These are phyloP conservation scores for Rhodinocichla rosea DNA, from an alignment of 2,113 vertebrate species.

Conservation along the genomic window DNA sequence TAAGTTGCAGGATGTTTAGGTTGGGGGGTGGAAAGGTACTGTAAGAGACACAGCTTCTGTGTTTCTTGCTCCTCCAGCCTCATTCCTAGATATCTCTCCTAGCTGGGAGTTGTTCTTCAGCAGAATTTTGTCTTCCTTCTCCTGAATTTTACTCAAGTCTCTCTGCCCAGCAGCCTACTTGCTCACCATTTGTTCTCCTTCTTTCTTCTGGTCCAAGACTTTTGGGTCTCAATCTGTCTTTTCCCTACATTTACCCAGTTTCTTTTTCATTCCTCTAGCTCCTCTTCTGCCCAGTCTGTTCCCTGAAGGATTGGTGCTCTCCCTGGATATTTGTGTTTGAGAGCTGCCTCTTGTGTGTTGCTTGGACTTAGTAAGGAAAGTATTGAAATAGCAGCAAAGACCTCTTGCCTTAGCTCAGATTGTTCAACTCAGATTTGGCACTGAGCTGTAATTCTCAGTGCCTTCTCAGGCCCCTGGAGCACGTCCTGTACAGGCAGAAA, in stretches of 20 bases:
- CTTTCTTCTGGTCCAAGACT: neutral
- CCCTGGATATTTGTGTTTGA: neutral
- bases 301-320: neutral
- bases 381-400: neutral
- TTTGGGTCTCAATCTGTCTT: neutral
- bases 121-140: neutral
- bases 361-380: neutral
- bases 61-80: neutral
- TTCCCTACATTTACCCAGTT: neutral
- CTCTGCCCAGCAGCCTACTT: neutral
- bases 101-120: neutral
- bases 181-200: neutral
- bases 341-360: neutral
- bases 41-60: neutral
- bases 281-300: neutral
- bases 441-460: neutral
- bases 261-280: neutral
- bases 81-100: neutral
- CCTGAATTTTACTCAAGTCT: neutral
- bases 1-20: neutral
- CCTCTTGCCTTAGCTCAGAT: neutral
- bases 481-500: neutral
- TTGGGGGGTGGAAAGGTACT: neutral
- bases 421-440: neutral
- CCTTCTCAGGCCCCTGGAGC: neutral